Conservation (phyloP, 1,140 invertebrate genomes). For the Hyposmocoma kahamanoa region DNA sequence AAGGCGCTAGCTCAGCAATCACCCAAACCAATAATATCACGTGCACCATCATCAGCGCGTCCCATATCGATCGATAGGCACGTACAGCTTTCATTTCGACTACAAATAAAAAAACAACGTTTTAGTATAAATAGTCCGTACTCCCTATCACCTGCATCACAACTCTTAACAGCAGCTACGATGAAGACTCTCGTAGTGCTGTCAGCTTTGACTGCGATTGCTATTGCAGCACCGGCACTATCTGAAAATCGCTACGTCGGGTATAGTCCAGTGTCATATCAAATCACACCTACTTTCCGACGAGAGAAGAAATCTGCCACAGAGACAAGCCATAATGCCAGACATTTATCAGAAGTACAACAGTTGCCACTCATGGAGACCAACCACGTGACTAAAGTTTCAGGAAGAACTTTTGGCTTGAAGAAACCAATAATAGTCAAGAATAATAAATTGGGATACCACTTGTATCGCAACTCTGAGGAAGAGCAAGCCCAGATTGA, state of each 20-base stretch:
- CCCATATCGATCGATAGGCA: slow-evolving; percentile 25
- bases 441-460: slow-evolving; percentile 39
- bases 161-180: slow-evolving; percentile 24
- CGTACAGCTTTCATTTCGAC: slow-evolving; percentile 34
- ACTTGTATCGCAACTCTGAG: slow-evolving; percentile 41
- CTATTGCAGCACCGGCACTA: slow-evolving; percentile 28
- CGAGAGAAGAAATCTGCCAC: slow-evolving; percentile 43
- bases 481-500: slow-evolving; percentile 35
- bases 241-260: too few relatives aligned
- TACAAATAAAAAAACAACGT: slow-evolving; percentile 9
- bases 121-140: slow-evolving; percentile 58
- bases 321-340: slow-evolving; percentile 5
- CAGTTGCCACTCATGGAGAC: slow-evolving; percentile 1
- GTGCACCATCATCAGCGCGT: not conserved
- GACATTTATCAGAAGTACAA: not conserved
- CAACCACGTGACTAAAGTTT: not conserved
- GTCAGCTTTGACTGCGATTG: slow-evolving; percentile 34
- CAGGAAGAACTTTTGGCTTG: slow-evolving; percentile 23
- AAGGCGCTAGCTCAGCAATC: slow-evolving; percentile 30
- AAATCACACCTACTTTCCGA: slow-evolving; percentile 8
- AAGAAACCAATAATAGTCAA: slow-evolving; percentile 48
- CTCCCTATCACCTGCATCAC: slow-evolving; percentile 24
- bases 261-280: too few relatives aligned
- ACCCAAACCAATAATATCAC: too few relatives aligned
- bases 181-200: slow-evolving; percentile 56